Evolutionary conservation across 2,888 invertebrate species (phyloP).

Genomic region (Ochropleura plecta): DNA sequence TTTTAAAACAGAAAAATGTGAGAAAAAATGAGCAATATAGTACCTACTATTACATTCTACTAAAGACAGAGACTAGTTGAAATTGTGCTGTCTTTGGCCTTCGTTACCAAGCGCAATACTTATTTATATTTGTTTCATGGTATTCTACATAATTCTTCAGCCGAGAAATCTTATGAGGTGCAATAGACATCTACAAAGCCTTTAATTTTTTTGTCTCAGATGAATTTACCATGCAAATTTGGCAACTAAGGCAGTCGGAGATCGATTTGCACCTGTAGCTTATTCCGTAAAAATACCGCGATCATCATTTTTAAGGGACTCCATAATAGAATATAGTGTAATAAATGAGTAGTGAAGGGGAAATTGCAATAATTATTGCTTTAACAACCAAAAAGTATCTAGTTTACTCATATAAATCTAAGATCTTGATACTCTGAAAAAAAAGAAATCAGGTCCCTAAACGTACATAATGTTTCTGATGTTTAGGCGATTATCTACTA

Average conservation of each 20-base stretch:
- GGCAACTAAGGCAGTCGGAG: accelerated
- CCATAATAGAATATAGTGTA: neutral
- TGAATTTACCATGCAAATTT: too few relatives aligned
- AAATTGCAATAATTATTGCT: neutral
- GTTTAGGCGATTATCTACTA: neutral
- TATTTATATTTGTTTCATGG: neutral
- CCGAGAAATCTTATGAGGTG: neutral
- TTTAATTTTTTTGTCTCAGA: neutral
- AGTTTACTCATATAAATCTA: neutral
- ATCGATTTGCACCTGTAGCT: neutral
- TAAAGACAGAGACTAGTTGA: neutral
- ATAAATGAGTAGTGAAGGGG: neutral
- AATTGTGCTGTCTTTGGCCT: neutral
- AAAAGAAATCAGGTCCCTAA: neutral
- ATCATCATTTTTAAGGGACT: neutral
- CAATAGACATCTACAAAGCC: neutral
- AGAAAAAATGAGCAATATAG: too few relatives aligned
- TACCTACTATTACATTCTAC: too few relatives aligned
- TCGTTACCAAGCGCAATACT: neutral
- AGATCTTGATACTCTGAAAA: neutral
- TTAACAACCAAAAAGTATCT: neutral
- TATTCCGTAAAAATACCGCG: neutral
- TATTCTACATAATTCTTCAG: neutral
- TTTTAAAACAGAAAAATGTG: neutral
- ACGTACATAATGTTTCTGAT: neutral